Evolutionary conservation across 2,888 invertebrate genomes (phyloP).

Genomic region (Spialia ferax): DNA sequence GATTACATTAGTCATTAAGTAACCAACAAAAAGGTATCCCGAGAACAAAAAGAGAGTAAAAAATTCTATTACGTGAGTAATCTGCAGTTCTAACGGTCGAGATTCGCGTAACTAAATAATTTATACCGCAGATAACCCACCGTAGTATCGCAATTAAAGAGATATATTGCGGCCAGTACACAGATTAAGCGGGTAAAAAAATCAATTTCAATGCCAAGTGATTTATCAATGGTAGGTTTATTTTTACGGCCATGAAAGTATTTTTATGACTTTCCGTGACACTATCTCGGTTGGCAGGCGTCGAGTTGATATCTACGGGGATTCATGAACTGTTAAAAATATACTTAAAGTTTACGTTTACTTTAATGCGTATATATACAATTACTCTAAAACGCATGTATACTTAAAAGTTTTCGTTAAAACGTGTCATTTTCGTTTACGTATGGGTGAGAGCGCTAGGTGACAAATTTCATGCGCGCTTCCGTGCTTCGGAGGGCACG

Average conservation of each 20-base stretch:
- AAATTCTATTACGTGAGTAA: background rate
- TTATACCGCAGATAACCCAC: conserved; percentile 33
- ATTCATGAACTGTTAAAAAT: background rate
- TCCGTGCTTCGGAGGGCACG: too few species aligned
- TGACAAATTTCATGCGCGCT: too few species aligned
- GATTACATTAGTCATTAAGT: too few species aligned
- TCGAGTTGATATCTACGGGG: conserved; percentile 11
- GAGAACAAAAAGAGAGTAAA: background rate
- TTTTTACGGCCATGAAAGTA: conserved; percentile 36
- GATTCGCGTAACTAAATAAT: conserved; percentile 27
- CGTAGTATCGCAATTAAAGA: conserved; percentile 38
- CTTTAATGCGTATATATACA: too few species aligned
- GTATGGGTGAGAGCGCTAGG: too few species aligned
- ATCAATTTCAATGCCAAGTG: conserved; percentile 37
- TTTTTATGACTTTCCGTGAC: conserved; percentile 37
- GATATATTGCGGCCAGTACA: conserved; percentile 32
- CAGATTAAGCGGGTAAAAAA: conserved; percentile 35
- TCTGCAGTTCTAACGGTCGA: conserved; percentile 1
- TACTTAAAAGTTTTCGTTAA: too few species aligned
- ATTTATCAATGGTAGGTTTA: conserved; percentile 35
- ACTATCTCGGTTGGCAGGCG: conserved; percentile 33
- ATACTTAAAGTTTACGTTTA: too few species aligned
- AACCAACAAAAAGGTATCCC: background rate
- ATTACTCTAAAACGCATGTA: too few species aligned
- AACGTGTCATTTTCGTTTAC: too few species aligned